Evolutionary conservation across 2,797 vertebrate genomes (phyloP), one percentile per base, ranked within the genome.

Genomic region (Amblyopsis hoosieri): DNA sequence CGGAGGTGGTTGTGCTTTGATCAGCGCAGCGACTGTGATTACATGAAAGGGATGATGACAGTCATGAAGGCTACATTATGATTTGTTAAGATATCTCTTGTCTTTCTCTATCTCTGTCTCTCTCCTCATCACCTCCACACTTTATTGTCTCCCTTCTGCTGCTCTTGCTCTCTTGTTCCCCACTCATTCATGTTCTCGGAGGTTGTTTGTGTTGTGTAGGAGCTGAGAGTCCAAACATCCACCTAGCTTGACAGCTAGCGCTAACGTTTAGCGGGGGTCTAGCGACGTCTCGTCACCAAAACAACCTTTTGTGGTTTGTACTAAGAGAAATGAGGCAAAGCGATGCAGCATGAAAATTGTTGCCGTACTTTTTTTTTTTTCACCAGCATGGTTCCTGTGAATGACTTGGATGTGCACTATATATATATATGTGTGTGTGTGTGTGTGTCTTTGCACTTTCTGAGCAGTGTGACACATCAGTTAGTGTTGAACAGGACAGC

Each of bases 1-100:
- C 75, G 77, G 75, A 87, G 87, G 87, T 88, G 85, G 71, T 76
- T 69, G 64, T 71, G 79, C 89, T 93, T 92, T 93, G 91, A 91
- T 93, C 89, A 87, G 76, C 54, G 63, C 82, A 63, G 75, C 67
- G 51, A 83, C 60, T 68, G 87, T 90, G 89, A 93, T 90, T 92
- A 29, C 23, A 29, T 29, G 91, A 91, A 89, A 91, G 86, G 82
- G 91, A 93, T 90, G 90, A 90, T 87, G 86, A 76, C 74, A 81
- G 83, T 90, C 80, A 60, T 80, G 82, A 86, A 83, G 75, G 81
- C 74, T 4, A 29, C 23, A 29, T 29, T 29, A 29, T 29, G 23
- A 29, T 29, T 29, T 4, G 23, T 29, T 29, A 29, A 29, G 23
- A 75, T 15, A 11, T 8, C 57, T 53, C 45, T 65, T 62, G 53